Evolutionary conservation across 2,888 invertebrate species (phyloP), one percentile per base, ranked within the genome.

Genomic region (Lepidocyrtoides sp.): DNA sequence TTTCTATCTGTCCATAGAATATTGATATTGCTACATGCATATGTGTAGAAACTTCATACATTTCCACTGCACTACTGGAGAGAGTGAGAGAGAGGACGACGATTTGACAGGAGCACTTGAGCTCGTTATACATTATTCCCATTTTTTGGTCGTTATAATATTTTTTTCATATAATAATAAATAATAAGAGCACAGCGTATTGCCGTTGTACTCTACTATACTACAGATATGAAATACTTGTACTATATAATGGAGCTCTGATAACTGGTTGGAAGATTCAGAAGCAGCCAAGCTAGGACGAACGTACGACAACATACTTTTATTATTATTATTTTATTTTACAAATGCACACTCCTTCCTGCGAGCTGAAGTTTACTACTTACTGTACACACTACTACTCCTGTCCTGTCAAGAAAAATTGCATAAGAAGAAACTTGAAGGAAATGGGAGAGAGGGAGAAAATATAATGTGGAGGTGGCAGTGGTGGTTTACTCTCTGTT

Each of bases 1-100:
- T 89, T 77, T 84, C 72, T 83, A 89, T 83, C 89, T 89, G 89
- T 83, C 75, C 89, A 75, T 89, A 83, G 75, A 63, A 85, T 85
- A 89, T 89, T 83, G 89, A 89, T 89, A 89, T 89, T 89, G 89
- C 83, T 82, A 89, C 89, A 83, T 83, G 75, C 81, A 83, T 89
- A 57, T 69, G 51, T 72, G 41, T 12, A 29, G 36, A 82, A 66
- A 66, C 69, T 54, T 32, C 57, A 32, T 36, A 17, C 75, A 75
- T 48, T 26, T 32, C 57, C 57, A 57, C 17, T 14, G n/a, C 72
- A 72, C 51, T 44, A 23, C 7, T n/a, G 54, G 4, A 54, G 41
- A 32, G n/a, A 17, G 32, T 7, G 72, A 26, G 26, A 32, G 63
- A n/a, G 41, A 72, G 23, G 54, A 51, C 44, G 29, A 51, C 77